Percentiles rank a stretch among this genome's conserved stretches.
Evolutionary conservation across 2,888 invertebrate genomes (phyloP).

Genomic region (Apoda limacodes): DNA sequence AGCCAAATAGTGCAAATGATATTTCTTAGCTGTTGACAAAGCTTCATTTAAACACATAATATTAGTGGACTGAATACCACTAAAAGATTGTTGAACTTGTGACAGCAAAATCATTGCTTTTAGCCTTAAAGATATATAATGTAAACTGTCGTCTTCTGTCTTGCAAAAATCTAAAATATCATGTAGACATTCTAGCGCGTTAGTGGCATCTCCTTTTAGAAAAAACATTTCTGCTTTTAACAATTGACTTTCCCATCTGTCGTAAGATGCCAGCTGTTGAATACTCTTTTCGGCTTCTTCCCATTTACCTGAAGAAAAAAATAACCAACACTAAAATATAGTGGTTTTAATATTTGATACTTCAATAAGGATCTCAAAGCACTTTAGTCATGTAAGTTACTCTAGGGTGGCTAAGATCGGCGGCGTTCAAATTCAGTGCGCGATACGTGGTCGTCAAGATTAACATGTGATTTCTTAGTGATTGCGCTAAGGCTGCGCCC

Average conservation of each 20-base stretch:
- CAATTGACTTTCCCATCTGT: slow-evolving; percentile 75
- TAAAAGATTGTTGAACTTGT: slow-evolving; percentile 71
- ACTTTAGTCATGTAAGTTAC: no score
- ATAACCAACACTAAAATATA: slow-evolving; percentile 2
- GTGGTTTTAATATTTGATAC: not conserved
- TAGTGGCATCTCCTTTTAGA: slow-evolving; percentile 59
- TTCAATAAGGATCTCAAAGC: no score
- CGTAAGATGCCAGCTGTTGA: slow-evolving; percentile 74
- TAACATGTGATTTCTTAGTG: no score
- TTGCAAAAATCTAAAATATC: slow-evolving; percentile 65
- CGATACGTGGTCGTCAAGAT: no score
- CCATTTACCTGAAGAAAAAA: slow-evolving; percentile 68
- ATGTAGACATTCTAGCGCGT: slow-evolving; percentile 56
- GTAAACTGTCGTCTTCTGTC: slow-evolving; percentile 60
- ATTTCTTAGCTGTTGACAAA: slow-evolving; percentile 77
- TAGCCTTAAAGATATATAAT: slow-evolving; percentile 68
- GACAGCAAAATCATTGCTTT: slow-evolving; percentile 78
- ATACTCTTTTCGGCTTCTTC: slow-evolving; percentile 77
- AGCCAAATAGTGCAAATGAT: slow-evolving; percentile 82
- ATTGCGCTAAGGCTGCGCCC: no score
- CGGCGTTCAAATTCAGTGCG: no score
- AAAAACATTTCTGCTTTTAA: slow-evolving; percentile 67
- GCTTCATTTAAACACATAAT: slow-evolving; percentile 76
- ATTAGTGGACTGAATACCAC: slow-evolving; percentile 63
- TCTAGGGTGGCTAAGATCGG: no score